Evolutionary conservation across 2,888 invertebrate species (phyloP), one percentile per base, ranked within the genome.

Genomic region (Drosophila vallismaia): DNA sequence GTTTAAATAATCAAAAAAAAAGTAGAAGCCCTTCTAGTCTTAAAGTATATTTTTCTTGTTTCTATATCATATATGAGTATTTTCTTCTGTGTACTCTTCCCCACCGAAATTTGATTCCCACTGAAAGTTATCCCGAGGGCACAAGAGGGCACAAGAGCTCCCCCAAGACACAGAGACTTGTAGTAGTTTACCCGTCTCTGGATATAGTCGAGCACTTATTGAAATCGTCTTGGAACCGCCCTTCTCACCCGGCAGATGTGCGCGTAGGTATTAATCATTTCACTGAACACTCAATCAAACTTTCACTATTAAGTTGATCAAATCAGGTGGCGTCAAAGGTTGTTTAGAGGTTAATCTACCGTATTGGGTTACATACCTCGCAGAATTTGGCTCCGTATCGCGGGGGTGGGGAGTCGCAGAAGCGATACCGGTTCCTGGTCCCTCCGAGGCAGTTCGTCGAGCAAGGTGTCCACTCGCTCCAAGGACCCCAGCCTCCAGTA

Each of bases 341-440:
- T 68, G 44, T 45, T 31, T 44, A 64, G 63, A 64, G 53, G 68
- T 46, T 68, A 64, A 64, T 64, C 68, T 48, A 40, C 68, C 53
- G 54, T 64, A 38, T n/a, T 48, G 33, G 26, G 8, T 45, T 33
- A 29, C 28, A 10, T 53, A 96, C 97, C 94, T 96, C 95, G 88
- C 97, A 97, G 91, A 96, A 97, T 90, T 95, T 95, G 9, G 97
- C 97, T 0, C 97, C 97, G 88, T 97, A 97, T 44, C 95, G 94
- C 0, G 97, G 97, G 0, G 96, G 95, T 0, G 97, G 97, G 0
- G 95, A 95, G 90, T 97, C 96, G 89, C 97, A 97, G 92, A 97
- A 95, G 76, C 97, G 94, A 91, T 97, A 96, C 12, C 97, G 94
- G 90, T 95, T 96, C 71, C 95, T 94, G 12, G 95, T 96, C 0